Evolutionary conservation across 1,140 invertebrate genomes (phyloP).

Genomic region (Drosophila fuyamai): DNA sequence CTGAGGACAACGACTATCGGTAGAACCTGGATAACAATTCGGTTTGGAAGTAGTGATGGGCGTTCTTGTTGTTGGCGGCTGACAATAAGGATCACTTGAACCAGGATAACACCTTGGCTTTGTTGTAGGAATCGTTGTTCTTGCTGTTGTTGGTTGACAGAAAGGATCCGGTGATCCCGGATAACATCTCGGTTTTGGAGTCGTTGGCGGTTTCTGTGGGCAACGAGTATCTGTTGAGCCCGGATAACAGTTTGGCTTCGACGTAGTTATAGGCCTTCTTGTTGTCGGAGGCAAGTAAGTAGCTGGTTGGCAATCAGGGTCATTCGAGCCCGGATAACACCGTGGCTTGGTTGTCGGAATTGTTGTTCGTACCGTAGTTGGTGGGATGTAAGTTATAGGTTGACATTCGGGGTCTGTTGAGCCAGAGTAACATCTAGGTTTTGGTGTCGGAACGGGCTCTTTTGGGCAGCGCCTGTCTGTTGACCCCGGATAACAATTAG

Average conservation of each 20-base stretch:
- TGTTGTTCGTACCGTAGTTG: slow-evolving; percentile 10
- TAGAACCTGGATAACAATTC: slow-evolving; percentile 81
- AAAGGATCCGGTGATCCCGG: slow-evolving; percentile 33
- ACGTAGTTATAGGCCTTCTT: slow-evolving; percentile 32
- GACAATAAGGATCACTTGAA: slow-evolving; percentile 34
- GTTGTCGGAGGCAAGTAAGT: slow-evolving; percentile 46
- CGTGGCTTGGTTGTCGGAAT: background rate
- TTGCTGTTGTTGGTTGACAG: slow-evolving; percentile 18
- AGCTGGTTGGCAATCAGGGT: background rate
- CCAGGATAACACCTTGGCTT: slow-evolving; percentile 44
- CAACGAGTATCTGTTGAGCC: slow-evolving; percentile 36
- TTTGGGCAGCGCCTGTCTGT: slow-evolving; percentile 36
- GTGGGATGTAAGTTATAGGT: slow-evolving; percentile 65
- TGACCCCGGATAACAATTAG: slow-evolving; percentile 55
- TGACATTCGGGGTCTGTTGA: slow-evolving; percentile 78
- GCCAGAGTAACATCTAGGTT: slow-evolving; percentile 54
- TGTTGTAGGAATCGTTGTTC: background rate
- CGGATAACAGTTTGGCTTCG: slow-evolving; percentile 29
- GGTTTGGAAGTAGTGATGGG: slow-evolving; percentile 43
- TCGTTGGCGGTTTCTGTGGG: slow-evolving; percentile 1
- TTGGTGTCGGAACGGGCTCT: slow-evolving; percentile 75
- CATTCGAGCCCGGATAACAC: slow-evolving; percentile 84
- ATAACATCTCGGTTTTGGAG: slow-evolving; percentile 40
- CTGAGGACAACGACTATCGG: slow-evolving; percentile 30
- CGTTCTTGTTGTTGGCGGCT: slow-evolving; percentile 9